These are phyloP conservation scores for Branchinecta sandiegonensis DNA, from an alignment of 2,888 invertebrate genomes.

Conservation along the genomic window DNA sequence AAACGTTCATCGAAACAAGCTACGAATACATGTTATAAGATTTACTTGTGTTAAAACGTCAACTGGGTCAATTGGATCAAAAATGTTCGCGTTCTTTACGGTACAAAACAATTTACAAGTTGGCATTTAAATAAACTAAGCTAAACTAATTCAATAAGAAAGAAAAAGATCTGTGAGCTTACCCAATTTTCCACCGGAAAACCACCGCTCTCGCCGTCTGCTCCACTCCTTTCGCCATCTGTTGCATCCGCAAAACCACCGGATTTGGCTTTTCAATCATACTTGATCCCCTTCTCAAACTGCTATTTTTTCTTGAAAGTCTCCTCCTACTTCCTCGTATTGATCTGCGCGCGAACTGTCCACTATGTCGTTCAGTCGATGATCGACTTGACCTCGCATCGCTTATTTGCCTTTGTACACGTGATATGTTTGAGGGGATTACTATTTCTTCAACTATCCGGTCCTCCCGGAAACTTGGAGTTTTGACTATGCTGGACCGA, in stretches of 20 bases:
- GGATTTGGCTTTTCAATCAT: neutral
- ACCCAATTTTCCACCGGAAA: slow-evolving; percentile 8
- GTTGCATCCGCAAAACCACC: neutral
- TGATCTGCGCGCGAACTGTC: neutral
- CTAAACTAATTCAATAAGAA: neutral
- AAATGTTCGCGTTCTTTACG: too few species aligned
- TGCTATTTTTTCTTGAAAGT: slow-evolving; percentile 4
- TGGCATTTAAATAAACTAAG: too few species aligned
- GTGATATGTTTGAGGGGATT: neutral
- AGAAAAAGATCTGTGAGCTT: neutral
- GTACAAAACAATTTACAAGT: too few species aligned
- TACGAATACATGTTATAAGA: too few species aligned
- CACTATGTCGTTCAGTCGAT: neutral
- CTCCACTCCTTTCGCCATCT: neutral
- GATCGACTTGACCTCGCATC: neutral
- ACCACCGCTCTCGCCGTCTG: neutral
- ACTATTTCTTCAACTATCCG: neutral
- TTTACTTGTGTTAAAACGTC: too few species aligned
- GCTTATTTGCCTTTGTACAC: neutral
- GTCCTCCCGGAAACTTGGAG: slow-evolving; percentile 4
- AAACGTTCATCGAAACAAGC: too few species aligned
- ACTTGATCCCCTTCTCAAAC: neutral
- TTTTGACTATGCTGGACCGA: neutral
- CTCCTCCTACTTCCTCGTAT: neutral
- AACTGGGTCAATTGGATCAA: too few species aligned